Percentiles rank a stretch among this genome's conserved stretches.
phyloP scores from a whole-genome alignment of 1,140 invertebrate species.

The Bilobella aurantiaca region DNA sequence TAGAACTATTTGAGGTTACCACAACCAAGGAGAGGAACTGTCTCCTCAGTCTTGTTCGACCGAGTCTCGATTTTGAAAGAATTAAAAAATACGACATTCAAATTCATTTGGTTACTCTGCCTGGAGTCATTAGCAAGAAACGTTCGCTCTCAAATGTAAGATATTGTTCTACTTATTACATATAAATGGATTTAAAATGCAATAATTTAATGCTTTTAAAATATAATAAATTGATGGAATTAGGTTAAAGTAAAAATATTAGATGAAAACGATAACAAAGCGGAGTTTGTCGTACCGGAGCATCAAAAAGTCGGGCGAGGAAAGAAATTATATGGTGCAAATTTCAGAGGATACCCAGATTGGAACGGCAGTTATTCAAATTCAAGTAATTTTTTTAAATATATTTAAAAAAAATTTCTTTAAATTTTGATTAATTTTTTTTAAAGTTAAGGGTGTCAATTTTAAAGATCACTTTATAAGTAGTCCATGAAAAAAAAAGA shows the following conservation, averaged over 20 bases:
- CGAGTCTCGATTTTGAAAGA: conserved; percentile 62
- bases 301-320: conserved; percentile 34
- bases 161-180: not conserved
- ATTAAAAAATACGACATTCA: conserved; percentile 61
- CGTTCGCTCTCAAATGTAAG: conserved; percentile 54
- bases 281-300: conserved; percentile 63
- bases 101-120: conserved; percentile 60
- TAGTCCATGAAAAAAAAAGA: no score
- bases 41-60: conserved; percentile 56
- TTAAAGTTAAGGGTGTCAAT: no score
- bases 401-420: conserved; percentile 9
- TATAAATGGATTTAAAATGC: no score
- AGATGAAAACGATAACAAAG: conserved; percentile 50
- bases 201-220: not conserved
- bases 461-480: no score
- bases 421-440: no score
- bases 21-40: conserved; percentile 67
- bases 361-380: conserved; percentile 60
- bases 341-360: conserved; percentile 57
- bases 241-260: conserved; percentile 67
- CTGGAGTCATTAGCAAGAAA: conserved; percentile 62
- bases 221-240: conserved; percentile 26
- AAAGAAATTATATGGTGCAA: conserved; percentile 58
- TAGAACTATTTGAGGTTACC: conserved; percentile 59
- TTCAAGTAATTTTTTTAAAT: conserved; percentile 44